These are phyloP conservation scores for Calycopis cecrops DNA, from an alignment of 1,140 invertebrate species.

Conservation along the genomic window DNA sequence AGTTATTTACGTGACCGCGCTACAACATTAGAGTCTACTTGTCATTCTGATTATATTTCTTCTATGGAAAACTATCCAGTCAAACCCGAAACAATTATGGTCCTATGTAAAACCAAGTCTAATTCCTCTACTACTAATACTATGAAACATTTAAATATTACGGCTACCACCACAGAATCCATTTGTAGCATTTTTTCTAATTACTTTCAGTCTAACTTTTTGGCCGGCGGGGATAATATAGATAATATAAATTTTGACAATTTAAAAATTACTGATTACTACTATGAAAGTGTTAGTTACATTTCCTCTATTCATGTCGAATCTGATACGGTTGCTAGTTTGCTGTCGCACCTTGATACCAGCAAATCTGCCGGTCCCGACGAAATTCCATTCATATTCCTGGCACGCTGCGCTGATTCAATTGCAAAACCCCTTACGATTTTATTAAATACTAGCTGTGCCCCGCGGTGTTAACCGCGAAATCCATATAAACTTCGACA, in stretches of 20 bases:
- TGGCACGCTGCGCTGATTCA: not conserved
- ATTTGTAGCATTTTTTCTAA: not conserved
- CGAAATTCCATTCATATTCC: too few species aligned
- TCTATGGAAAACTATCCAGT: too few species aligned
- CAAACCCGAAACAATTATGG: not conserved
- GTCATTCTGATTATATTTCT: too few species aligned
- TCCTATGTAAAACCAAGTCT: not conserved
- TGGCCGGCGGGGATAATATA: not conserved
- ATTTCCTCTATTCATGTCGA: not conserved
- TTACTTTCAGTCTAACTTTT: not conserved
- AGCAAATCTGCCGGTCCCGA: slow-evolving; percentile 7
- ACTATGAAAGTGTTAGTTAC: not conserved
- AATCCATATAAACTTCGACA: too few species aligned
- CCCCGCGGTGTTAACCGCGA: too few species aligned
- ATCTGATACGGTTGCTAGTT: not conserved
- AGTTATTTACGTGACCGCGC: too few species aligned
- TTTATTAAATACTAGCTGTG: slow-evolving; percentile 8
- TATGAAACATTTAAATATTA: not conserved
- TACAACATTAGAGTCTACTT: too few species aligned
- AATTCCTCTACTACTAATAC: not conserved
- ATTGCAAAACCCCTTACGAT: not conserved
- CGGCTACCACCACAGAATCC: not conserved
- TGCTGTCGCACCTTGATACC: not conserved
- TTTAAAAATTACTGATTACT: too few species aligned
- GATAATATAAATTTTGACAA: too few species aligned